Evolutionary conservation across 2,797 vertebrate species (phyloP).

Genomic region (Oryzias dopingdopingensis): DNA sequence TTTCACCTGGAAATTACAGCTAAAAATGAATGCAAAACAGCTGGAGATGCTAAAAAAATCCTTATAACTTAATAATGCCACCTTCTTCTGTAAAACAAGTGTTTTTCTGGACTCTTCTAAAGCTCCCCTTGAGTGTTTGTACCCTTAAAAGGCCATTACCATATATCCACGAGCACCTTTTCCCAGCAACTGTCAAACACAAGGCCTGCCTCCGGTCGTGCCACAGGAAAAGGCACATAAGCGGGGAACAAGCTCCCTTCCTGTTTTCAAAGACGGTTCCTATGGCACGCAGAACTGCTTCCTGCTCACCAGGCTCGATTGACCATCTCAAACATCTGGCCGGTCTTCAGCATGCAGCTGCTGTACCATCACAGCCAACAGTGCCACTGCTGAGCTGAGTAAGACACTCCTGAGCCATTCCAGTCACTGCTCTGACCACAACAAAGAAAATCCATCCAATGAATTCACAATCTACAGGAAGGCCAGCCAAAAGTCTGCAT

Average conservation of each 20-base stretch:
- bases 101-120: conserved; percentile 21
- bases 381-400: conserved; percentile 60
- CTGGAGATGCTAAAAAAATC: not conserved
- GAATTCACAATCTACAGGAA: conserved; percentile 6
- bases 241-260: conserved; percentile 90
- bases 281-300: conserved; percentile 82
- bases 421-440: conserved; percentile 40
- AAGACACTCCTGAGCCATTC: conserved; percentile 54
- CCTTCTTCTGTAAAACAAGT: conserved; percentile 17
- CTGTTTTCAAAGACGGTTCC: conserved; percentile 92
- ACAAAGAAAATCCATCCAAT: conserved; percentile 30
- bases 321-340: conserved; percentile 83
- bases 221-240: conserved; percentile 87
- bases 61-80: not conserved
- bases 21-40: not conserved
- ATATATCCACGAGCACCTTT: conserved; percentile 75
- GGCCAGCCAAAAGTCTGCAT: not conserved
- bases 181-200: conserved; percentile 80
- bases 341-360: conserved; percentile 75
- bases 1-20: no score
- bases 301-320: conserved; percentile 78
- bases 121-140: conserved; percentile 35
- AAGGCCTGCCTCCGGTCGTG: conserved; percentile 79
- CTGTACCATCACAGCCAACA: conserved; percentile 56
- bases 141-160: conserved; percentile 76